phyloP scores from a whole-genome alignment of 2,888 invertebrate species.

The Drosophila paracracens region DNA sequence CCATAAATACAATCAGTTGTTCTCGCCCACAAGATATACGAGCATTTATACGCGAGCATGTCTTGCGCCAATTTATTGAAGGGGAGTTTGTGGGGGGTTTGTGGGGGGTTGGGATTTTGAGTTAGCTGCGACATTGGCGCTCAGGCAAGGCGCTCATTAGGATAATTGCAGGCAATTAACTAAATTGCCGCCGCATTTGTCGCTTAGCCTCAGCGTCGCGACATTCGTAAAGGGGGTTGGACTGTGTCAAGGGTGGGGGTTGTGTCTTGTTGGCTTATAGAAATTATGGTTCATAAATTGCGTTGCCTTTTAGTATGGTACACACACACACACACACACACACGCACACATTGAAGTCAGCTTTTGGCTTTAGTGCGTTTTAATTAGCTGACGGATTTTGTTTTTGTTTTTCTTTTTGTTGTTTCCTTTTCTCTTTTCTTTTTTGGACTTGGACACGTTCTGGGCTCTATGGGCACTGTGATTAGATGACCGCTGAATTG shows the following conservation, averaged over 20 bases:
- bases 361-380: conserved; percentile 70
- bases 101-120: conserved; percentile 6
- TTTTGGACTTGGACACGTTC: conserved; percentile 50
- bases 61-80: conserved; percentile 37
- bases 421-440: conserved; percentile 20
- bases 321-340: conserved; percentile 14
- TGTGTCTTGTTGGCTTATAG: conserved; percentile 53
- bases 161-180: conserved; percentile 84
- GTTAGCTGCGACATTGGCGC: conserved; percentile 50
- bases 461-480: conserved; percentile 48
- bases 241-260: conserved; percentile 3
- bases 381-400: conserved; percentile 72
- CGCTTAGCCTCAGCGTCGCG: conserved; percentile 63
- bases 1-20: conserved; percentile 79
- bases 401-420: conserved; percentile 2
- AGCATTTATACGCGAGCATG: conserved; percentile 48
- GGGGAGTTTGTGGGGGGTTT: neutral
- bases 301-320: conserved; percentile 51
- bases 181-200: conserved; percentile 84
- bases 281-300: conserved; percentile 80
- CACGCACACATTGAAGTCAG: neutral
- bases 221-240: conserved; percentile 22
- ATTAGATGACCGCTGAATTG: conserved; percentile 82
- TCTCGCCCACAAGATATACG: conserved; percentile 53
- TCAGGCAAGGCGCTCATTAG: conserved; percentile 82